Evolutionary conservation across 2,113 vertebrate species (phyloP).

Genomic region (Pseudorectes ferrugineus): DNA sequence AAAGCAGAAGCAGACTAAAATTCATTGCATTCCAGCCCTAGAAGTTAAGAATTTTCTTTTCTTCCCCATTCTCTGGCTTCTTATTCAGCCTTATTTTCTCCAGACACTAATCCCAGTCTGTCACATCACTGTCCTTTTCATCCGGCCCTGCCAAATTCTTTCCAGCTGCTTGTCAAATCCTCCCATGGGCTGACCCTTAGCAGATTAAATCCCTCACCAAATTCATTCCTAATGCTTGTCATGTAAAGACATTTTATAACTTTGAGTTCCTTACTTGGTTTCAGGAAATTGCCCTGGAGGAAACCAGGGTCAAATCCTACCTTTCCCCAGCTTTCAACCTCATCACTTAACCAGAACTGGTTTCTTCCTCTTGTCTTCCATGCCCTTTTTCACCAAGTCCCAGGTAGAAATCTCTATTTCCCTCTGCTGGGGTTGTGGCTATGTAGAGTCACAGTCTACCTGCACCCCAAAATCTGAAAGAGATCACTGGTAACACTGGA

Average conservation of each 20-base stretch:
- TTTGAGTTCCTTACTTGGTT: neutral
- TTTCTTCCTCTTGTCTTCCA: neutral
- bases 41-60: neutral
- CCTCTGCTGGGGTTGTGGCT: neutral
- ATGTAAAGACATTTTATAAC: neutral
- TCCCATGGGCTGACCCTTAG: neutral
- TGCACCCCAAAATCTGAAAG: neutral
- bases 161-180: neutral
- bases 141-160: neutral
- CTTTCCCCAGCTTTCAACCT: neutral
- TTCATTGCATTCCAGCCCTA: rapidly evolving
- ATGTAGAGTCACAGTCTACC: rapidly evolving
- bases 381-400: neutral
- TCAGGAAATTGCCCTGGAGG: neutral
- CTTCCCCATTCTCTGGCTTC: neutral
- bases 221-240: neutral
- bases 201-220: neutral
- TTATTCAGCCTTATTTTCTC: neutral
- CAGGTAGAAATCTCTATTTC: neutral
- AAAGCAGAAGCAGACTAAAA: neutral
- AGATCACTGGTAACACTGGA: neutral
- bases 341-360: neutral
- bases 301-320: neutral
- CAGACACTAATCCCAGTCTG: neutral
- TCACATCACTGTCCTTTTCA: neutral